Conservation (phyloP, 1,140 invertebrate genomes). For the Sycophaga agraensis region DNA sequence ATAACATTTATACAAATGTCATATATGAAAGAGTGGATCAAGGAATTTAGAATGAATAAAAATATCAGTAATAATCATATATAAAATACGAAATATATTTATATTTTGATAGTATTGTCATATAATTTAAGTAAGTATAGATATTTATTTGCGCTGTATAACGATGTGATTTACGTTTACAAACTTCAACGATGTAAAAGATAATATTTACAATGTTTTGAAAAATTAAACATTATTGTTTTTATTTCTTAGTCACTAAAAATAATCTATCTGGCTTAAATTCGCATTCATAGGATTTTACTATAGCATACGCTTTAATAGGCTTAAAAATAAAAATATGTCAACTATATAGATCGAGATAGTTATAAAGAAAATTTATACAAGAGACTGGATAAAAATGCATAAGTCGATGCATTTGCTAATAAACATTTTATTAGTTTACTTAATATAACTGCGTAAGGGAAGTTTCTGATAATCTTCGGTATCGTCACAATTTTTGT, state of each 20-base stretch:
- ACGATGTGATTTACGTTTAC: slow-evolving; percentile 40
- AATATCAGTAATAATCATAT: slow-evolving; percentile 23
- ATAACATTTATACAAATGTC: too few relatives aligned
- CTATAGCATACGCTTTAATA: slow-evolving; percentile 19
- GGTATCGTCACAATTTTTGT: not conserved
- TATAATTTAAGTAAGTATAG: slow-evolving; percentile 55
- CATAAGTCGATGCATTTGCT: slow-evolving; percentile 20
- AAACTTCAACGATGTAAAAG: slow-evolving; percentile 50
- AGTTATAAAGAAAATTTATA: slow-evolving; percentile 4
- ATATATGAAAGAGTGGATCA: too few relatives aligned
- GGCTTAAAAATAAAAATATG: slow-evolving; percentile 15
- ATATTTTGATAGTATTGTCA: slow-evolving; percentile 46
- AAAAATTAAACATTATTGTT: slow-evolving; percentile 31
- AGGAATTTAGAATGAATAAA: slow-evolving; percentile 7
- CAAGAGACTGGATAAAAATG: slow-evolving; percentile 18
- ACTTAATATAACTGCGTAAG: not conserved
- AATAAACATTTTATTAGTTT: slow-evolving; percentile 4
- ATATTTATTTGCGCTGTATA: slow-evolving; percentile 43
- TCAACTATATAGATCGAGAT: slow-evolving; percentile 21
- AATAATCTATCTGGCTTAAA: slow-evolving; percentile 23
- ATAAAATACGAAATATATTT: slow-evolving; percentile 57
- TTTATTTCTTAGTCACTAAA: slow-evolving; percentile 28
- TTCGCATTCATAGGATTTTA: slow-evolving; percentile 24
- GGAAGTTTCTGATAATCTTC: slow-evolving; percentile 4
- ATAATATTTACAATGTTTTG: slow-evolving; percentile 42